Conservation (phyloP, 2,888 invertebrate species). For the Leucophora obtusa region DNA sequence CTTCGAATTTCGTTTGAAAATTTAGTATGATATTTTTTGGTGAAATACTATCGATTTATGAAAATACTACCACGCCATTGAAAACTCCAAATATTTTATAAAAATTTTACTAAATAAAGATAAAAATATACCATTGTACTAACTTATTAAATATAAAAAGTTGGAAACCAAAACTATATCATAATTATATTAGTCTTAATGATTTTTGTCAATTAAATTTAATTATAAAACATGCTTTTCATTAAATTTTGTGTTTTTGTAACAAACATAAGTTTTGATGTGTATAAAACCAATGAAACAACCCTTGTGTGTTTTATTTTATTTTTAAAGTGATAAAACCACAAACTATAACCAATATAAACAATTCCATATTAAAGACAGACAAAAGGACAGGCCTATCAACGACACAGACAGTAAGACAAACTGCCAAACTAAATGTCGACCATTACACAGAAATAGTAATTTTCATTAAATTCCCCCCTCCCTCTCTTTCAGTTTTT, state of each 20-base stretch:
- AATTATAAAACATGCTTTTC: slow-evolving; percentile 57
- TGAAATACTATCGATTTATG: too few species aligned
- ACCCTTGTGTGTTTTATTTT: not conserved
- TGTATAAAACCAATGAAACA: not conserved
- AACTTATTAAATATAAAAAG: slow-evolving; percentile 21
- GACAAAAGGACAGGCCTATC: not conserved
- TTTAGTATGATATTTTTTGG: too few species aligned
- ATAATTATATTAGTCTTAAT: slow-evolving; percentile 54
- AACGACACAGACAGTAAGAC: not conserved
- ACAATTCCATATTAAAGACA: slow-evolving; percentile 8
- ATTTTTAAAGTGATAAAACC: slow-evolving; percentile 3
- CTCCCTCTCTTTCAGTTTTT: too few species aligned
- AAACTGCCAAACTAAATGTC: not conserved
- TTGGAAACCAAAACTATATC: not conserved
- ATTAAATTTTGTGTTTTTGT: slow-evolving; percentile 35
- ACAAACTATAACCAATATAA: slow-evolving; percentile 22
- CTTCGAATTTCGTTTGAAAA: too few species aligned
- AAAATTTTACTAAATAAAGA: not conserved
- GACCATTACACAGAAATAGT: not conserved
- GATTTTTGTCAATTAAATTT: slow-evolving; percentile 61
- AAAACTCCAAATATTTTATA: too few species aligned
- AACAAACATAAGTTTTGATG: not conserved
- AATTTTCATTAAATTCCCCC: not conserved
- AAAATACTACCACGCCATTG: too few species aligned
- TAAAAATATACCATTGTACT: not conserved